These are phyloP conservation scores for Diadumene lineata DNA, from an alignment of 92 coral and sea anemone genomes.

Conservation along the genomic window DNA sequence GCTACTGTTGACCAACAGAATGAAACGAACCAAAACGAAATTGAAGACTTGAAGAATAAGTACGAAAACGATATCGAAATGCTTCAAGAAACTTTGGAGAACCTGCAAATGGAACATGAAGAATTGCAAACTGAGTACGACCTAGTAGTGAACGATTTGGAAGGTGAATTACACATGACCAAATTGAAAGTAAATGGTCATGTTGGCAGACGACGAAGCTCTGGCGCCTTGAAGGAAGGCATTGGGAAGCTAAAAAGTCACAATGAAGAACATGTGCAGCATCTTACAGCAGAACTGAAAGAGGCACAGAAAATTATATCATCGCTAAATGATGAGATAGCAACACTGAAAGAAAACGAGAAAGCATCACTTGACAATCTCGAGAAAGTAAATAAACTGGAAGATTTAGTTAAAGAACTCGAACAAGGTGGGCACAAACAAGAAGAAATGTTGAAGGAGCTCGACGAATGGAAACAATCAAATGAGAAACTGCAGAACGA, in stretches of 20 bases:
- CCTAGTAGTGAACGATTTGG: conserved; percentile 75
- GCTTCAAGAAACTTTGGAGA: conserved; percentile 78
- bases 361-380: conserved; percentile 16
- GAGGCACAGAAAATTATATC: conserved; percentile 50
- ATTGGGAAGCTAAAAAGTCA: conserved; percentile 52
- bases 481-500: conserved; percentile 18
- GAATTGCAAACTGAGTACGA: conserved; percentile 85
- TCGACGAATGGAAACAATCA: conserved; percentile 14
- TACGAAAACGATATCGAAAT: conserved; percentile 69
- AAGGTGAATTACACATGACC: conserved; percentile 63
- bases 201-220: conserved; percentile 30
- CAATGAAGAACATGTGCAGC: conserved; percentile 48
- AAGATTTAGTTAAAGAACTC: conserved; percentile 30
- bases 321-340: conserved; percentile 47
- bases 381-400: conserved; percentile 46
- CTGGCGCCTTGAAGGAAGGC: conserved; percentile 53
- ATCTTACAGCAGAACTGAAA: conserved; percentile 59
- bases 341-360: conserved; percentile 24
- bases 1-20: conserved; percentile 18
- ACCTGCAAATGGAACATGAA: conserved; percentile 74
- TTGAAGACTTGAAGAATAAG: conserved; percentile 60
- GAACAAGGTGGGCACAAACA: conserved; percentile 11
- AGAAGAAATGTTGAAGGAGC: conserved; percentile 38
- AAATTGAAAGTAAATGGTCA: conserved; percentile 41
- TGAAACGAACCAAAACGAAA: conserved; percentile 42